Evolutionary conservation across 2,797 vertebrate genomes (phyloP).

Genomic region (Enteromius treurensis): DNA sequence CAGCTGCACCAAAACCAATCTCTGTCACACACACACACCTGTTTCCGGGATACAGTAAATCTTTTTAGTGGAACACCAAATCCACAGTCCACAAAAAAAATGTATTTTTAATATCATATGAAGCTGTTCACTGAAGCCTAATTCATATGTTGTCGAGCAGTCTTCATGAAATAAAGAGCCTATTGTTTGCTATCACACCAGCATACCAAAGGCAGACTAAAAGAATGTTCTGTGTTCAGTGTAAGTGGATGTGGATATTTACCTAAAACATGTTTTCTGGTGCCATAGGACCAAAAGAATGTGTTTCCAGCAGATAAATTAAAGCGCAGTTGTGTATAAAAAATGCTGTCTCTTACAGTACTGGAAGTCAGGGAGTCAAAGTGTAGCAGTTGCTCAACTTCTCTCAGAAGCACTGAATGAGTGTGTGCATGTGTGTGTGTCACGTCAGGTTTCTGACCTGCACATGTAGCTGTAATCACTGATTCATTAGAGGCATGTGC

Average conservation of each 20-base stretch:
- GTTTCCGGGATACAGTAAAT: neutral
- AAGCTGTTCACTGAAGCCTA: neutral
- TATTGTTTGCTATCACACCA: constrained; percentile 6
- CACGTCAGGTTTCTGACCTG: constrained; percentile 13
- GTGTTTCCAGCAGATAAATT: neutral
- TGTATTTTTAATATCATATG: neutral
- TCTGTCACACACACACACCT: neutral
- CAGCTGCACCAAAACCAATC: neutral
- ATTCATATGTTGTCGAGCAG: neutral
- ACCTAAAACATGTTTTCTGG: constrained; percentile 1
- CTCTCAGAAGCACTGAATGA: neutral
- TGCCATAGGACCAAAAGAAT: neutral
- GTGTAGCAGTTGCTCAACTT: constrained; percentile 11
- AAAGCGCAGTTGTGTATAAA: neutral
- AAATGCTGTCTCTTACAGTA: neutral
- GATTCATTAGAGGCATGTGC: constrained; percentile 30
- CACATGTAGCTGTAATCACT: constrained; percentile 26
- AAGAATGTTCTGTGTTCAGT: neutral
- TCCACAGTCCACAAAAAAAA: neutral
- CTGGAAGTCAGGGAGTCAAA: neutral
- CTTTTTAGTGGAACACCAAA: neutral
- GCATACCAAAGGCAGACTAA: neutral
- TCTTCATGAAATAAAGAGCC: constrained; percentile 5
- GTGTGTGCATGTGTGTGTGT: neutral
- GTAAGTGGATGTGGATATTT: neutral